Conservation (phyloP, 1,140 invertebrate genomes). For the Bursaphelenchus mucronatus region DNA sequence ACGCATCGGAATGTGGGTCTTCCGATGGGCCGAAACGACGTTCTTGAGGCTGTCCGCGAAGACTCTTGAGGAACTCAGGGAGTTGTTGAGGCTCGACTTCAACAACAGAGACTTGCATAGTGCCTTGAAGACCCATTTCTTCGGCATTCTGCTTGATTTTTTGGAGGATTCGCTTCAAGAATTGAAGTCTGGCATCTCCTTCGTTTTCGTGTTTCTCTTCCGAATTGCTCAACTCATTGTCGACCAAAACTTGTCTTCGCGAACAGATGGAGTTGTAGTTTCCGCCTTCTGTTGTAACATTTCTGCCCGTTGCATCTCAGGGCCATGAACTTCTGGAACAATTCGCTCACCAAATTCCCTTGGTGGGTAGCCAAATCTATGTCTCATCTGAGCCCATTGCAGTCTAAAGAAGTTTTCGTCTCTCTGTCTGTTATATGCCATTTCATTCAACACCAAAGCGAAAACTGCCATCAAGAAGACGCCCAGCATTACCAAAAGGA, state of each 20-base stretch:
- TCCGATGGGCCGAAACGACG: constrained; percentile 6
- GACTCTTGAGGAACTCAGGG: neutral
- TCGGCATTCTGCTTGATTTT: constrained; percentile 57
- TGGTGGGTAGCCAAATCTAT: constrained; percentile 41
- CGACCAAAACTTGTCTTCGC: neutral
- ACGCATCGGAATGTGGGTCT: constrained; percentile 31
- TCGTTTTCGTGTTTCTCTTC: neutral
- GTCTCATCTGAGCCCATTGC: constrained; percentile 53
- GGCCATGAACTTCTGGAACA: constrained; percentile 10
- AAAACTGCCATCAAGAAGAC: constrained; percentile 56
- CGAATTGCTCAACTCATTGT: too few relatives aligned
- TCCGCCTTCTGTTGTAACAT: neutral
- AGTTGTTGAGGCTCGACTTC: constrained; percentile 47
- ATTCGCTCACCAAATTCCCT: constrained; percentile 11
- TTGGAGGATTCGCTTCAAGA: constrained; percentile 45
- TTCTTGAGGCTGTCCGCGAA: neutral
- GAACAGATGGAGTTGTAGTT: neutral
- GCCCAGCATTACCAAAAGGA: constrained; percentile 52
- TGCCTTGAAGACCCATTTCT: constrained; percentile 57
- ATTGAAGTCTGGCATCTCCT: constrained; percentile 48
- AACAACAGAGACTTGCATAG: constrained; percentile 58
- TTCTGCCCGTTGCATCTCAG: constrained; percentile 4
- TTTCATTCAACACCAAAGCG: constrained; percentile 52
- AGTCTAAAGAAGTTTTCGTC: constrained; percentile 59
- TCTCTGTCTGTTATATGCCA: constrained; percentile 57